These are phyloP conservation scores for Hydractinia symbiolongicarpus DNA, from an alignment of 30 jellyfish, hydroid and myxozoan species.

Conservation along the genomic window DNA sequence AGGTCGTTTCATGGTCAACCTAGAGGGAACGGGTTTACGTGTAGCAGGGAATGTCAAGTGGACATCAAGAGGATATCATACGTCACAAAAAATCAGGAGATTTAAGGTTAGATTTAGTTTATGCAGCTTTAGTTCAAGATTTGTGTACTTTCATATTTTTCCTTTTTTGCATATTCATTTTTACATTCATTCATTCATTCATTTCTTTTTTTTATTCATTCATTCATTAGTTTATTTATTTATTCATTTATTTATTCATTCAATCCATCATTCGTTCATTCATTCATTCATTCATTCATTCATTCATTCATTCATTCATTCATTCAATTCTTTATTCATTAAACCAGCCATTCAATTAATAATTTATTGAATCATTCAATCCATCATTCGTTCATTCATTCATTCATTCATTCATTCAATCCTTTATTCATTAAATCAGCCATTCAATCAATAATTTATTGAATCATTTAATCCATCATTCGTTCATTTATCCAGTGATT, in stretches of 20 bases:
- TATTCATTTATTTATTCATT: too few species aligned
- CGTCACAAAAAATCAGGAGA: slow-evolving; percentile 68
- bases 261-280: not conserved
- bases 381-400: not conserved
- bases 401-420: too few species aligned
- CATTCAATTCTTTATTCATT: not conserved
- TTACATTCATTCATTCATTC: not conserved
- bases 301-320: too few species aligned
- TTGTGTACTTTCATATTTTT: not conserved
- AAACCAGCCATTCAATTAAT: not conserved
- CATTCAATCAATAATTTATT: not conserved
- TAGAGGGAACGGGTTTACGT: slow-evolving; percentile 71
- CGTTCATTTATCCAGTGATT: not conserved
- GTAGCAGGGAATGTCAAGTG: slow-evolving; percentile 75
- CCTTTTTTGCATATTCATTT: not conserved
- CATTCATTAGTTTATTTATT: not conserved
- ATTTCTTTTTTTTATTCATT: too few species aligned
- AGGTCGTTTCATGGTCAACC: slow-evolving; percentile 83
- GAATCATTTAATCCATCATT: not conserved
- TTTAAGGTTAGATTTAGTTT: slow-evolving; percentile 36
- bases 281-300: not conserved
- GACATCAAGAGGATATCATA: slow-evolving; percentile 81
- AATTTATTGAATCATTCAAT: too few species aligned
- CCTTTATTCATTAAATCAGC: not conserved
- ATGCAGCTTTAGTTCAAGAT: not conserved